Evolutionary conservation across 2,797 vertebrate species (phyloP).

Genomic region (Tarsius wallacei): DNA sequence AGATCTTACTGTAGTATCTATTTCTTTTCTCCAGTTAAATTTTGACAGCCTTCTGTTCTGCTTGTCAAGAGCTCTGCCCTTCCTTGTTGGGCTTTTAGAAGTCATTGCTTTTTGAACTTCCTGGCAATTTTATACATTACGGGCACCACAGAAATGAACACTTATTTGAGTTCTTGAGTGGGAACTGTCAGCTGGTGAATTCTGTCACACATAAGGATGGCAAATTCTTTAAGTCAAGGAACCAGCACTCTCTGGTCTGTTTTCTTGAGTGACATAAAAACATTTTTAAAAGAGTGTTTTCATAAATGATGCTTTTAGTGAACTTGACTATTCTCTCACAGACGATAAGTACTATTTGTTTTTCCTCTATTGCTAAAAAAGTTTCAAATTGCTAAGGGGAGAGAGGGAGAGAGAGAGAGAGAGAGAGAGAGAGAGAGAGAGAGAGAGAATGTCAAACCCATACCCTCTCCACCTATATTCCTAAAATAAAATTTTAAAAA

Average conservation of each 20-base stretch:
- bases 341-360: background rate
- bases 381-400: background rate
- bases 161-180: background rate
- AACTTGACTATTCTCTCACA: background rate
- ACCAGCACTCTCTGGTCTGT: background rate
- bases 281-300: constrained; percentile 48
- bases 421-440: background rate
- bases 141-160: background rate
- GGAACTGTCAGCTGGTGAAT: constrained; percentile 53
- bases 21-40: constrained; percentile 37
- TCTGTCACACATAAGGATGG: background rate
- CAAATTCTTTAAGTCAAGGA: background rate
- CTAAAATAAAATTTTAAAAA: constrained; percentile 12
- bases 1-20: constrained; percentile 57
- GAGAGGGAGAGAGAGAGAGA: background rate
- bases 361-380: constrained; percentile 30
- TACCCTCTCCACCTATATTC: background rate
- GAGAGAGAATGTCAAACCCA: background rate
- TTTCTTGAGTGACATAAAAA: constrained; percentile 52
- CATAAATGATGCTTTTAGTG: constrained; percentile 30
- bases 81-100: background rate
- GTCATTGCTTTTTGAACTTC: background rate
- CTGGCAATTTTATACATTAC: background rate
- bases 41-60: background rate
- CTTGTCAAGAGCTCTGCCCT: background rate